Evolutionary conservation across 2,888 invertebrate genomes (phyloP).

Genomic region (Epistrophe grossulariae): DNA sequence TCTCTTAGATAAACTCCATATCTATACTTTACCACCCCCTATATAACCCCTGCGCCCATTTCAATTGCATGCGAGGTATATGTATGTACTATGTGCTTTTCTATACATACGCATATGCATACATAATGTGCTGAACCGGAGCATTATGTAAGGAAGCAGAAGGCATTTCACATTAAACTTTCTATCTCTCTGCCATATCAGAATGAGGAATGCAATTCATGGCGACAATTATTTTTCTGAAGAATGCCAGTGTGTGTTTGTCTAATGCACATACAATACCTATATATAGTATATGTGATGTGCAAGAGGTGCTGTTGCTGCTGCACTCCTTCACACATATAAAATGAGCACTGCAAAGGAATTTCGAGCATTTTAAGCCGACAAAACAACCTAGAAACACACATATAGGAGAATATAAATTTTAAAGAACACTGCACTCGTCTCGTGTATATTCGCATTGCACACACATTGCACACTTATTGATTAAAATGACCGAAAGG

Average conservation of each 20-base stretch:
- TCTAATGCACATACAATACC: slow-evolving; percentile 56
- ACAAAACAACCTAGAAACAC: slow-evolving; percentile 13
- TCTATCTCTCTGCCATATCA: slow-evolving; percentile 35
- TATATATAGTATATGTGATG: not conserved
- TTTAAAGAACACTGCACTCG: slow-evolving; percentile 48
- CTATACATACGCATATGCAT: not conserved
- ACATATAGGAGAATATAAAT: slow-evolving; percentile 44
- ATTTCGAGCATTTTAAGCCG: slow-evolving; percentile 42
- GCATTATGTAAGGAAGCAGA: slow-evolving; percentile 40
- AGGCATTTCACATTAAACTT: slow-evolving; percentile 44
- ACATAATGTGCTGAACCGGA: slow-evolving; percentile 11
- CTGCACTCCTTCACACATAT: slow-evolving; percentile 35
- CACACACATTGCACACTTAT: slow-evolving; percentile 42
- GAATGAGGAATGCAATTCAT: slow-evolving; percentile 70
- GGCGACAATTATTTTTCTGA: slow-evolving; percentile 71
- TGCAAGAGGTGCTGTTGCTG: slow-evolving; percentile 40
- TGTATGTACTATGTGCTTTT: not conserved
- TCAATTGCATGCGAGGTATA: not conserved
- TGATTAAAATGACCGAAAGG: slow-evolving; percentile 75
- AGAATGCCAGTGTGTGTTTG: slow-evolving; percentile 67
- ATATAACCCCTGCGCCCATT: not conserved
- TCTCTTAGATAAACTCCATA: slow-evolving; percentile 66
- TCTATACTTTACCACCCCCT: not conserved
- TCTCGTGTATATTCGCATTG: slow-evolving; percentile 20
- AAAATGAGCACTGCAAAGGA: slow-evolving; percentile 37